Conservation (phyloP, 1,140 invertebrate species). For the Aphaenogaster floridana region DNA sequence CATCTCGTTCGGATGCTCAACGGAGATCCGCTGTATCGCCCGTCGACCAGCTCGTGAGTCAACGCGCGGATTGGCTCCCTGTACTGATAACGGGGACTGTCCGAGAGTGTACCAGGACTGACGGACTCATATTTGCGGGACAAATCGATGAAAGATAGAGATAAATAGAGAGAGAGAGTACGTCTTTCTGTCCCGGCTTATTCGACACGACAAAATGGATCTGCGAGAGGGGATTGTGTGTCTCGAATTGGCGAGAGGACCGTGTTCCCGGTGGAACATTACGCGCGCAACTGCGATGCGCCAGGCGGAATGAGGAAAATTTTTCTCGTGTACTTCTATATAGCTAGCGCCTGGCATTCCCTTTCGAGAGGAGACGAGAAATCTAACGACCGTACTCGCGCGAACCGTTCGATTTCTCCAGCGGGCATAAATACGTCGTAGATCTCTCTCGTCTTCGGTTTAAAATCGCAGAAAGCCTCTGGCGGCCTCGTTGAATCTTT, state of each 20-base stretch:
- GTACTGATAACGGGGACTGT: not conserved
- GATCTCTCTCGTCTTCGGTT: conserved; percentile 10
- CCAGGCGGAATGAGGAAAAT: not conserved
- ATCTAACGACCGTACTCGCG: conserved; percentile 14
- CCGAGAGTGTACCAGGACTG: not conserved
- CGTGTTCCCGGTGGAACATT: conserved; percentile 36
- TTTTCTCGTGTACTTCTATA: conserved; percentile 13
- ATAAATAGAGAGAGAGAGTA: not conserved
- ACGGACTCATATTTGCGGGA: conserved; percentile 25
- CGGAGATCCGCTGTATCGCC: conserved; percentile 25
- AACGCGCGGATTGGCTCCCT: not conserved
- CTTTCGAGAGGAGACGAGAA: not conserved
- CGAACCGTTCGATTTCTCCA: conserved; percentile 10
- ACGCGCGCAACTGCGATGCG: conserved; percentile 22
- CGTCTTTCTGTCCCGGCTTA: not conserved
- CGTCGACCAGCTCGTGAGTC: not conserved
- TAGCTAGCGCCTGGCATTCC: no score
- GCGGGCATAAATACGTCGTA: conserved; percentile 8
- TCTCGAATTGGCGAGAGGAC: conserved; percentile 25
- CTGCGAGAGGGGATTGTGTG: conserved; percentile 21
- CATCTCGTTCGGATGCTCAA: conserved; percentile 14
- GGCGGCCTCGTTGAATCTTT: conserved; percentile 25
- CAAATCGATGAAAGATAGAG: conserved; percentile 16
- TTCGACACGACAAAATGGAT: conserved; percentile 25
- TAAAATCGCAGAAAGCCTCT: conserved; percentile 16